Evolutionary conservation across 2,797 vertebrate species (phyloP), one percentile per base, ranked within the genome.

Genomic region (Nasua narica): DNA sequence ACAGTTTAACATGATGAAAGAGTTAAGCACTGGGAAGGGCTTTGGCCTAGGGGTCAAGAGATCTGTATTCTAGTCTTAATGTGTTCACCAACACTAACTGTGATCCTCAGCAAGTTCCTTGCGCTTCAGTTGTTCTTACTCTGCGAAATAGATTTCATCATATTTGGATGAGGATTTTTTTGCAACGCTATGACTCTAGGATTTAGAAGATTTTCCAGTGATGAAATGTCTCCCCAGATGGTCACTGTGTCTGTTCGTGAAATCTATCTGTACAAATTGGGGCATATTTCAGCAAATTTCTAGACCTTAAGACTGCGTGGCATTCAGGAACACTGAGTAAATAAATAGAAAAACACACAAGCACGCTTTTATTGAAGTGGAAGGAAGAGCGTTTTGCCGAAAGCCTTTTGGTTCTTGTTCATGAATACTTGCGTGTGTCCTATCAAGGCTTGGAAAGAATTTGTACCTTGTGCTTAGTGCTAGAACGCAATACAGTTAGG

Each of bases 81-180:
- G 11, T 84, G 54, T 25, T 90, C 11, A 79, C n/a, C 40, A 74
- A 88, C 32, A 60, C 3, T 7, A 16, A 72, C 25, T 54, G 27
- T 82, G 37, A 58, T 60, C 81, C 96, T 87, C 40, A 43, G 15
- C 56, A 95, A 89, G 52, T 78, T 50, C 7, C 35, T 35, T 79
- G 60, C 91, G 86, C 65, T 52, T 83, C 37, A 72, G 46, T 74
- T 95, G 35, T 69, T 95, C 88, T 88, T 70, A 72, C 29, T 84
- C 40, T 52, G 35, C 79, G n/a, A 94, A 48, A 72, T 50, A 87
- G 16, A 84, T 58, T 90, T 91, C 87, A n/a, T 84, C 35, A n/a
- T 60, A 5, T 86, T 50, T 70, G 2, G 91, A 95, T 23, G 40
- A 40, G 6, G 40, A 87, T 40, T 91, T 79, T 91, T 79, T 48